phyloP scores from a whole-genome alignment of 2,113 vertebrate genomes.

The Blennius ocellaris region DNA sequence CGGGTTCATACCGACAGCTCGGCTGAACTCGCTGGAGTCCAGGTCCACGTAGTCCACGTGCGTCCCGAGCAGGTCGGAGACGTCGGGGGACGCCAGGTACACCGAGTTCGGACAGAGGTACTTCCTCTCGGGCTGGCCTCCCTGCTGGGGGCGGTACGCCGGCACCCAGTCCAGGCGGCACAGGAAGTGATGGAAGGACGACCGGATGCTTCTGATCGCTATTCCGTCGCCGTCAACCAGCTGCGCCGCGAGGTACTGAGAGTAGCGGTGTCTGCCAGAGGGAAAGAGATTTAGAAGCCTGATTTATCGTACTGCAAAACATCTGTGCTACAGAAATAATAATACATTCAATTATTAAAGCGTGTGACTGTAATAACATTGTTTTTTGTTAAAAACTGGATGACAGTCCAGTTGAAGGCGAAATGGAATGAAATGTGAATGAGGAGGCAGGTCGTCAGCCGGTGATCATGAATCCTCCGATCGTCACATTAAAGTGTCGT shows the following conservation, averaged over 20 bases:
- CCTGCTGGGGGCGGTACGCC: constrained; percentile 48
- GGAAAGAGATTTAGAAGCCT: background rate
- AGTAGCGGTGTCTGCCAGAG: constrained; percentile 78
- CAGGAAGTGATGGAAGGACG: constrained; percentile 80
- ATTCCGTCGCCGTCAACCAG: constrained; percentile 72
- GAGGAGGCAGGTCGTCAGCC: too few species aligned
- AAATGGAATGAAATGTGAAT: too few species aligned
- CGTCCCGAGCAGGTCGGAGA: constrained; percentile 74
- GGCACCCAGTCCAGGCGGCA: constrained; percentile 81
- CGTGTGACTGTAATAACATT: background rate
- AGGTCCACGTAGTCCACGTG: constrained; percentile 78
- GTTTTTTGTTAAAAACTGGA: too few species aligned
- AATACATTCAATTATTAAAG: background rate
- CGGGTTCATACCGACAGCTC: constrained; percentile 70
- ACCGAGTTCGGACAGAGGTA: constrained; percentile 73
- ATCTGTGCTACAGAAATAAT: too few species aligned
- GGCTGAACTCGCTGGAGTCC: constrained; percentile 77
- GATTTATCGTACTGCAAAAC: too few species aligned
- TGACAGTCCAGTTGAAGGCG: too few species aligned
- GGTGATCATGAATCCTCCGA: too few species aligned
- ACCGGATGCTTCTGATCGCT: constrained; percentile 58
- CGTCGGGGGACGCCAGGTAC: constrained; percentile 73
- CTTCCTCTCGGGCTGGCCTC: constrained; percentile 2
- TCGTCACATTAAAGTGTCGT: background rate
- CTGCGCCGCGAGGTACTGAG: constrained; percentile 79